Conservation (phyloP, 2,113 vertebrate genomes). For the Cettia cetti region DNA sequence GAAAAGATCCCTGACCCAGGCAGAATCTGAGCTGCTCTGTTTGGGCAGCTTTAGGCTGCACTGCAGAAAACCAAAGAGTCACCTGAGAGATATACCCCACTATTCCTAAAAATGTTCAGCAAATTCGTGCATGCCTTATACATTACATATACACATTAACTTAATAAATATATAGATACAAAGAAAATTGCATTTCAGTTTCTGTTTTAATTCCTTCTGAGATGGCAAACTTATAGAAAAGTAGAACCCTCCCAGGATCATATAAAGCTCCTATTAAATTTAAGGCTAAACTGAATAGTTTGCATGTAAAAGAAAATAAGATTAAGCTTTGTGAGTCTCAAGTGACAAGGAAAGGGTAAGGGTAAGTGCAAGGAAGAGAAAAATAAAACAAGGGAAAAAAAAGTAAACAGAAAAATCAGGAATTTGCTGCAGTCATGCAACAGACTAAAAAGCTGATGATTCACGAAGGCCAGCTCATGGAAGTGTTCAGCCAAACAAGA, state of each 20-base stretch:
- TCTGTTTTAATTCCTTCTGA: not conserved
- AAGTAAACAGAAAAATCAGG: not conserved
- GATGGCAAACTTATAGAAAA: not conserved
- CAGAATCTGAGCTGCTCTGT: not conserved
- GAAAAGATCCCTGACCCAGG: not conserved
- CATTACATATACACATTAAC: not conserved
- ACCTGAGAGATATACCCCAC: not conserved
- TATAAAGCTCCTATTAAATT: not conserved
- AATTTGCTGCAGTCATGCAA: not conserved
- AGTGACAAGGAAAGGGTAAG: not conserved
- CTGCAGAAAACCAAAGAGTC: not conserved
- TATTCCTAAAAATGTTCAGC: not conserved
- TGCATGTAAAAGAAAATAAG: not conserved
- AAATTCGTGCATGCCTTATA: not conserved
- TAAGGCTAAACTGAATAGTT: not conserved
- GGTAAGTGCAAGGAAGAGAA: not conserved
- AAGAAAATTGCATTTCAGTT: not conserved
- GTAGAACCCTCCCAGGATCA: not conserved
- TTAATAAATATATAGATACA: not conserved
- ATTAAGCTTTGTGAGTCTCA: not conserved
- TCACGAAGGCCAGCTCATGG: not conserved
- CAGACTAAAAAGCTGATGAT: not conserved
- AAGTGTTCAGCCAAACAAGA: not conserved
- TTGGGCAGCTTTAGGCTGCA: not conserved
- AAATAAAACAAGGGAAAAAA: not conserved